A percentile compares a stretch with the other conserved stretches of the same genome.
These are phyloP conservation scores for Aphis gossypii DNA, from an alignment of 1,140 invertebrate genomes.

Conservation along the genomic window DNA sequence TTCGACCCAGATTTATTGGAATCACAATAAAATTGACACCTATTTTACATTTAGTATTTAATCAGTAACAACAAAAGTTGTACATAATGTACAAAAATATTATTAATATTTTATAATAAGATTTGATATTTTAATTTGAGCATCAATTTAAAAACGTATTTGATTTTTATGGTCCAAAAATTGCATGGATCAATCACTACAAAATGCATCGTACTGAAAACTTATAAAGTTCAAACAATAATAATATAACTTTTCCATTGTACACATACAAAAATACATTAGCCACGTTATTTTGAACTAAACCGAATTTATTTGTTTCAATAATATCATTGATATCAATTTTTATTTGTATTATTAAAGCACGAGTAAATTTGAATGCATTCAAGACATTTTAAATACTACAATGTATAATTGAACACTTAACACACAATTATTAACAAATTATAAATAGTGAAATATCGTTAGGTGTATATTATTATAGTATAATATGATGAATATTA, in stretches of 20 bases:
- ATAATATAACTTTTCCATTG: neutral
- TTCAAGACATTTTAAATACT: neutral
- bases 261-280: no score
- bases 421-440: neutral
- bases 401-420: neutral
- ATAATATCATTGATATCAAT: no score
- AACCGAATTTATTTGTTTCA: no score
- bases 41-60: neutral
- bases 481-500: neutral
- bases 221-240: neutral
- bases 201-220: neutral
- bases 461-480: neutral
- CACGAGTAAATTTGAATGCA: neutral
- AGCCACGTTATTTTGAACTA: no score
- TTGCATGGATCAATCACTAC: neutral
- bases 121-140: neutral
- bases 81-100: neutral
- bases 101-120: neutral
- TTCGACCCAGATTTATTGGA: neutral
- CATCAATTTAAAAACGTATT: neutral
- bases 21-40: neutral
- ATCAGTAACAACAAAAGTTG: neutral
- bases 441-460: neutral
- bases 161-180: neutral
- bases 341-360: neutral